Conservation (phyloP, 2,113 vertebrate species). For the Crotophaga sulcirostris region DNA sequence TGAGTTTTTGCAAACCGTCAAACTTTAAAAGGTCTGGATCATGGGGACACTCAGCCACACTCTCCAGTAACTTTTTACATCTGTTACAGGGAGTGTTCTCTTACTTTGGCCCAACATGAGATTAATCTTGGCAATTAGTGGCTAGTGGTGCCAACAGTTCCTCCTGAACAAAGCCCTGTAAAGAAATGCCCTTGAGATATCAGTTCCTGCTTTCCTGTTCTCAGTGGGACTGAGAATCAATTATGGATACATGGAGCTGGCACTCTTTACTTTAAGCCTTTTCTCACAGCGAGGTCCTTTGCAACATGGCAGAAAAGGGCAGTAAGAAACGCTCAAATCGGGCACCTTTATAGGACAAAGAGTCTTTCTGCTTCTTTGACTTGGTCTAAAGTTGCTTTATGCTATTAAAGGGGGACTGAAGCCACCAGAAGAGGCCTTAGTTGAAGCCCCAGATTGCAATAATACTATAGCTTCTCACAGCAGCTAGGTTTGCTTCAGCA, state of each 20-base stretch:
- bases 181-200: too few species aligned
- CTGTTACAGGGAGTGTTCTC: not conserved
- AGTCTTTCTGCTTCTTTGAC: not conserved
- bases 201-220: too few species aligned
- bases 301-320: not conserved
- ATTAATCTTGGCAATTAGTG: not conserved
- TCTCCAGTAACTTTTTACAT: not conserved
- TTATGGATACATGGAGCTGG: too few species aligned
- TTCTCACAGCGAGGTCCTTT: not conserved
- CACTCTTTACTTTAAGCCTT: not conserved
- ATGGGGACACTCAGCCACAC: not conserved
- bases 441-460: not conserved
- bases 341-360: not conserved
- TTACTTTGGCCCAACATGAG: not conserved
- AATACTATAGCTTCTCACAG: not conserved
- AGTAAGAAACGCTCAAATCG: not conserved
- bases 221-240: too few species aligned
- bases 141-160: not conserved
- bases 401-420: not conserved
- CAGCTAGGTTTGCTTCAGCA: not conserved
- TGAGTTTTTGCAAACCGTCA: not conserved
- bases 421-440: not conserved
- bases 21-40: not conserved
- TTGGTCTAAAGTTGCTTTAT: not conserved
- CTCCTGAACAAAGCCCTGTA: too few species aligned